phyloP scores from a whole-genome alignment of 1,140 invertebrate genomes.

The Scaptomyza hsui region DNA sequence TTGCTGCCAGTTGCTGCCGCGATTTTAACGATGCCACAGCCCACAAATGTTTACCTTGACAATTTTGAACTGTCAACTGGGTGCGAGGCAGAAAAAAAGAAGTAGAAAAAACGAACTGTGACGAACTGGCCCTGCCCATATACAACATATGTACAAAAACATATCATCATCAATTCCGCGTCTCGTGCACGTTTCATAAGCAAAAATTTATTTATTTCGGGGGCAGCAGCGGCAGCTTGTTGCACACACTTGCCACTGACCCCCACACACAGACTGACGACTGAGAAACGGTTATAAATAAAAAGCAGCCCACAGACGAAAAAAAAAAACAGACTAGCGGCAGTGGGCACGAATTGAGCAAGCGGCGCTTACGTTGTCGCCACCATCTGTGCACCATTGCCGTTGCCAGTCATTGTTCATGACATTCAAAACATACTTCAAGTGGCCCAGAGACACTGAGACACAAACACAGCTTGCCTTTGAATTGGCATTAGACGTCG shows the following conservation, averaged over 20 bases:
- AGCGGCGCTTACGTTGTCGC: conserved; percentile 25
- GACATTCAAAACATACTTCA: conserved; percentile 75
- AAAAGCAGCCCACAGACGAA: conserved; percentile 40
- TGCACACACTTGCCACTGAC: conserved; percentile 69
- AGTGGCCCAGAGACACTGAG: conserved; percentile 41
- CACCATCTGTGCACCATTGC: not conserved
- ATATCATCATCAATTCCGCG: conserved; percentile 43
- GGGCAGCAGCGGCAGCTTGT: conserved; percentile 16
- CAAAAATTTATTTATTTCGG: conserved; percentile 35
- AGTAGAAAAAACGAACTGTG: conserved; percentile 23
- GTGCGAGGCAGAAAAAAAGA: not conserved
- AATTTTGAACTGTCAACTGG: conserved; percentile 53
- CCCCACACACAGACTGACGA: conserved; percentile 61
- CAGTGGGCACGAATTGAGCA: conserved; percentile 44
- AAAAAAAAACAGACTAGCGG: conserved; percentile 12
- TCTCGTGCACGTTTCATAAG: conserved; percentile 66
- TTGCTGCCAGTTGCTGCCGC: conserved; percentile 24
- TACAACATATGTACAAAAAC: too few species aligned
- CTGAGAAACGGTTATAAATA: conserved; percentile 41
- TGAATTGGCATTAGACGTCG: conserved; percentile 26
- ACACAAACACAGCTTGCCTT: conserved; percentile 46
- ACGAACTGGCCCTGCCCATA: conserved; percentile 29
- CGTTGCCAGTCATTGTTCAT: conserved; percentile 73
- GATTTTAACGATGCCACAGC: conserved; percentile 47
- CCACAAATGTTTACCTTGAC: conserved; percentile 59